These are phyloP conservation scores for Triplophysa bombifrons DNA, from an alignment of 2,797 vertebrate species.

Conservation along the genomic window DNA sequence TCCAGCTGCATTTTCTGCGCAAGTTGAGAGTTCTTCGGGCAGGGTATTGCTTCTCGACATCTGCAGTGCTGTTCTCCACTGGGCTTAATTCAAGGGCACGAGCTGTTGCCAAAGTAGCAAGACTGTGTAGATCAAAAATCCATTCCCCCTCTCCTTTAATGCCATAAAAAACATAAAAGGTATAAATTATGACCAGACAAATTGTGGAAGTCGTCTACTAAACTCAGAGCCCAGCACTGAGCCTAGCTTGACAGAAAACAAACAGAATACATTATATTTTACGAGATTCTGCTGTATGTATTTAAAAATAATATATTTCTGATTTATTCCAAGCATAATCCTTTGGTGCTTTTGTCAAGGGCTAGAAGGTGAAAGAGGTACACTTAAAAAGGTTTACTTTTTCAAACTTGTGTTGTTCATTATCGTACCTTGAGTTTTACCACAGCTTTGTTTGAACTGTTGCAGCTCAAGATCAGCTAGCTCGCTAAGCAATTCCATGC, in stretches of 20 bases:
- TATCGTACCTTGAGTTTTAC: conserved; percentile 75
- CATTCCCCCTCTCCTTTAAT: conserved; percentile 80
- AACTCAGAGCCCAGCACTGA: too few relatives aligned
- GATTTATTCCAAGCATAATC: too few relatives aligned
- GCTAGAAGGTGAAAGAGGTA: too few relatives aligned
- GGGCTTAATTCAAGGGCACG: conserved; percentile 86
- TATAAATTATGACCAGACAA: not conserved
- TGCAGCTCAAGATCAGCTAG: conserved; percentile 89
- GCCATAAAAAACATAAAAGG: conserved; percentile 16
- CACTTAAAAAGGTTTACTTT: not conserved
- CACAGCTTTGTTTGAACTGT: conserved; percentile 70
- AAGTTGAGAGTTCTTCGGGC: conserved; percentile 83
- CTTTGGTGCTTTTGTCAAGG: too few relatives aligned
- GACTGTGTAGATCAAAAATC: conserved; percentile 88
- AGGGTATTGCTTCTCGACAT: conserved; percentile 65
- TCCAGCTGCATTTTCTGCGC: conserved; percentile 91
- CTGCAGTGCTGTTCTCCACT: conserved; percentile 63
- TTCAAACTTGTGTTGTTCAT: not conserved
- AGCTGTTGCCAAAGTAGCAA: conserved; percentile 90
- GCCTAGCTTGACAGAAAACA: too few relatives aligned
- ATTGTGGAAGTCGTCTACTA: not conserved
- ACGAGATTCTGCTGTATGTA: too few relatives aligned
- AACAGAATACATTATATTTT: too few relatives aligned
- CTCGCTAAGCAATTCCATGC: conserved; percentile 93
- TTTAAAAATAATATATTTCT: too few relatives aligned